Conservation (phyloP, 2,888 invertebrate species). For the Stenurella melanura region DNA sequence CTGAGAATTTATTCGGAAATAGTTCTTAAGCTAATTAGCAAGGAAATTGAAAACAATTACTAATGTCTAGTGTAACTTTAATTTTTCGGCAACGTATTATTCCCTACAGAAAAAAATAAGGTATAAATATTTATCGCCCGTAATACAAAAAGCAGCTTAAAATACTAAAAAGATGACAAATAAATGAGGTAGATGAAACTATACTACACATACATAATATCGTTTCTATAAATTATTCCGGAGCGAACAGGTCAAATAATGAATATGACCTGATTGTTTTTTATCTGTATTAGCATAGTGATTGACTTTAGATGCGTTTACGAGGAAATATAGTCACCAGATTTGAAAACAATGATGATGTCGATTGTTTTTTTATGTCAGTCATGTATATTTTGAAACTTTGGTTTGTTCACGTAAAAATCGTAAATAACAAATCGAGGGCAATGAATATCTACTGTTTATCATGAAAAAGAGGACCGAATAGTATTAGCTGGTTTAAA, state of each 20-base stretch:
- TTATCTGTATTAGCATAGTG: constrained; percentile 28
- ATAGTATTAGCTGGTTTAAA: background rate
- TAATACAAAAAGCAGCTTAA: background rate
- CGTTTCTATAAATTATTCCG: constrained; percentile 9
- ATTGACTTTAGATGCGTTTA: constrained; percentile 29
- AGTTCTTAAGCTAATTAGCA: too few relatives aligned
- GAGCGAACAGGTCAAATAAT: constrained; percentile 26
- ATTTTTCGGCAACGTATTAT: too few relatives aligned
- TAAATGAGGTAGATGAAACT: constrained; percentile 12
- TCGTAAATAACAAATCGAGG: constrained; percentile 7
- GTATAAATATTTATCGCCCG: too few relatives aligned
- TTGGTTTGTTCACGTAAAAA: constrained; percentile 7
- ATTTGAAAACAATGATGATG: constrained; percentile 32
- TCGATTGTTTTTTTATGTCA: constrained; percentile 24
- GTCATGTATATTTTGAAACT: constrained; percentile 8
- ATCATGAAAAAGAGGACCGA: background rate
- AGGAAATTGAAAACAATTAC: too few relatives aligned
- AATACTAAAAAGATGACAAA: background rate
- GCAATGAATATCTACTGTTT: constrained; percentile 2
- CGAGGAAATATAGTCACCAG: constrained; percentile 18
- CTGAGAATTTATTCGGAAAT: too few relatives aligned
- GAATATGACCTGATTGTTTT: constrained; percentile 38
- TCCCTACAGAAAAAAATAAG: too few relatives aligned
- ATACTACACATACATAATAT: constrained; percentile 7
- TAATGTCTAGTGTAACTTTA: too few relatives aligned